Conservation (phyloP, 1,140 invertebrate genomes). For the Eufriesea mexicana region DNA sequence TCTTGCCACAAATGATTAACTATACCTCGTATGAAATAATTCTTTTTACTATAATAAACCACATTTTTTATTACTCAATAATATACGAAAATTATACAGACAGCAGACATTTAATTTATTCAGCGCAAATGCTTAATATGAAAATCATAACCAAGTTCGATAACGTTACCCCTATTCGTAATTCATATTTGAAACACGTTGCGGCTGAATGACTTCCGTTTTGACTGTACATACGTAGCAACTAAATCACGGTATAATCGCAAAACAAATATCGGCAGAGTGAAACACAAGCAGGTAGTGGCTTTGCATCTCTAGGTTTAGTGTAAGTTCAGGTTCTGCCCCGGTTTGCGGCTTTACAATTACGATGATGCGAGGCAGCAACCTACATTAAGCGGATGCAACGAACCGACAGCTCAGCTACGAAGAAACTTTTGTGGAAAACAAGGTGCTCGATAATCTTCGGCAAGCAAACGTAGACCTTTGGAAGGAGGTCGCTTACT, state of each 20-base stretch:
- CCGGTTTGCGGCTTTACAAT: slow-evolving; percentile 71
- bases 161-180: too few species aligned
- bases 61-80: too few species aligned
- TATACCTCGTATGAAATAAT: too few species aligned
- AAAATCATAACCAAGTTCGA: not conserved
- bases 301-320: slow-evolving; percentile 55
- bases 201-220: not conserved
- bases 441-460: slow-evolving; percentile 35
- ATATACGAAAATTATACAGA: too few species aligned
- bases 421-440: slow-evolving; percentile 31
- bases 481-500: too few species aligned
- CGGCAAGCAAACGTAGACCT: not conserved
- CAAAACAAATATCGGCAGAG: not conserved
- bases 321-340: slow-evolving; percentile 62
- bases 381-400: slow-evolving; percentile 73
- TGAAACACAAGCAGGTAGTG: not conserved
- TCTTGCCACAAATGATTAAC: too few species aligned
- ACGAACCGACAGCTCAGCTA: slow-evolving; percentile 37
- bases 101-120: not conserved
- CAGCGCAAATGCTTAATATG: not conserved
- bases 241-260: not conserved
- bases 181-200: not conserved
- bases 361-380: slow-evolving; percentile 63
- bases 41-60: too few species aligned
- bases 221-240: not conserved